These are phyloP conservation scores for Scomberomorus guttatus DNA, from an alignment of 2,797 vertebrate species.

Conservation along the genomic window DNA sequence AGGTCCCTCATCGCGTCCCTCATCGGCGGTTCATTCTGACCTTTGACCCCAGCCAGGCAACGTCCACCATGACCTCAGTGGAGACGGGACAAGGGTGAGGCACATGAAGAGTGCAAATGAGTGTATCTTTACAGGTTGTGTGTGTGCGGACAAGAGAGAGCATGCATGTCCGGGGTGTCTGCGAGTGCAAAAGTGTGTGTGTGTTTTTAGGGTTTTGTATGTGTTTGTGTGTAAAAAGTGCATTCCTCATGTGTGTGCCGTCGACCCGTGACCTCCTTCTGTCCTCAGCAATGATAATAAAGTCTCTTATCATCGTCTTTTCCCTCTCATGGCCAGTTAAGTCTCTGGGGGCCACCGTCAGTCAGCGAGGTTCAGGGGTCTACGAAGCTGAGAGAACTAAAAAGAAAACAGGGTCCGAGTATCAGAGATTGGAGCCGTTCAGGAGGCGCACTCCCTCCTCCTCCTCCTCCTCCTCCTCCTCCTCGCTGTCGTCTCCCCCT, in stretches of 20 bases:
- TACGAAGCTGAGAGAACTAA: constrained; percentile 40
- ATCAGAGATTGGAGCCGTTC: constrained; percentile 92
- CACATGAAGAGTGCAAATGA: constrained; percentile 57
- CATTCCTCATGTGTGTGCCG: constrained; percentile 58
- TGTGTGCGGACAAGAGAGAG: constrained; percentile 42
- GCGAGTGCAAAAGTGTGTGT: constrained; percentile 58
- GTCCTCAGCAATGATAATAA: constrained; percentile 57
- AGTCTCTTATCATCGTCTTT: constrained; percentile 41
- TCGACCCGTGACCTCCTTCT: constrained; percentile 36
- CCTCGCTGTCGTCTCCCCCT: constrained; percentile 79
- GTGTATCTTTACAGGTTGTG: constrained; percentile 49
- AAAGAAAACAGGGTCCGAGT: constrained; percentile 29
- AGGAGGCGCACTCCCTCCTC: constrained; percentile 91
- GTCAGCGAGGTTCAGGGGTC: constrained; percentile 51
- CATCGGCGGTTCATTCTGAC: constrained; percentile 83
- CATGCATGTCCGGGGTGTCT: constrained; percentile 68
- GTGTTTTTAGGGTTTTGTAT: constrained; percentile 3
- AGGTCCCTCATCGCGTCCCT: constrained; percentile 80
- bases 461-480: constrained; percentile 82
- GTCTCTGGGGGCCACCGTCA: constrained; percentile 51
- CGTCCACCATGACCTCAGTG: constrained; percentile 16
- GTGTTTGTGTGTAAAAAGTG: constrained; percentile 65
- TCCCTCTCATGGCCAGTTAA: constrained; percentile 21
- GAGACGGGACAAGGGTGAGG: constrained; percentile 60
- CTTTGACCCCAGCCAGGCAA: constrained; percentile 67